These are phyloP conservation scores for Mythimna loreyi DNA, from an alignment of 2,888 invertebrate genomes.

Conservation along the genomic window DNA sequence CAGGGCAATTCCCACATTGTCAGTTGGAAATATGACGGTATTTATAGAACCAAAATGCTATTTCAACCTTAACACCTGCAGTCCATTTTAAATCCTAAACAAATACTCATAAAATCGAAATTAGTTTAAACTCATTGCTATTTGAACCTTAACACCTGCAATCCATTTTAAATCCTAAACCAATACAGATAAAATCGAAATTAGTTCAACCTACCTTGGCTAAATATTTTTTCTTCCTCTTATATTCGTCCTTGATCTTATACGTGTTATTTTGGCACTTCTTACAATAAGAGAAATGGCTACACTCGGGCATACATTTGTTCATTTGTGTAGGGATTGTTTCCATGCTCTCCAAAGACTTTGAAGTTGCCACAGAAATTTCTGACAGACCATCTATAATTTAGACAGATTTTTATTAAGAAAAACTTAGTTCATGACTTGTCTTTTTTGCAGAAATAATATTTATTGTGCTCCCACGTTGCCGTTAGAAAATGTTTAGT, in stretches of 20 bases:
- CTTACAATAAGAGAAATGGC: slow-evolving; percentile 75
- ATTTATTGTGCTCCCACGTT: too few species aligned
- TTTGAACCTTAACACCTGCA: background rate
- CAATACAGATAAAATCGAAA: background rate
- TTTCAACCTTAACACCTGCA: background rate
- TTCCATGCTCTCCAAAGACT: slow-evolving; percentile 61
- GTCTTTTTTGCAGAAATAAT: too few species aligned
- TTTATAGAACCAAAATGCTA: too few species aligned
- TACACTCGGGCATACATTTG: slow-evolving; percentile 67
- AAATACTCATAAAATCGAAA: background rate
- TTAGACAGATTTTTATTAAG: too few species aligned
- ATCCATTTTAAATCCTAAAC: background rate
- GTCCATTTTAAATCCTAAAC: background rate
- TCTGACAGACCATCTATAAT: slow-evolving; percentile 63
- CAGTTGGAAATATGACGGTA: too few species aligned
- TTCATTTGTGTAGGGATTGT: slow-evolving; percentile 42
- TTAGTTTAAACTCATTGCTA: slow-evolving; percentile 28
- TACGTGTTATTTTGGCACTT: slow-evolving; percentile 73
- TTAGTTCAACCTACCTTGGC: slow-evolving; percentile 69
- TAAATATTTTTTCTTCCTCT: slow-evolving; percentile 71
- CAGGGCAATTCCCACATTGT: too few species aligned
- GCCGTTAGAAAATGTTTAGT: too few species aligned
- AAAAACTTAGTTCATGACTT: too few species aligned
- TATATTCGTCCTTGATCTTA: slow-evolving; percentile 73
- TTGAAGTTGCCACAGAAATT: slow-evolving; percentile 52